phyloP scores from a whole-genome alignment of 2,797 vertebrate species.

The Harpagifer antarcticus region DNA sequence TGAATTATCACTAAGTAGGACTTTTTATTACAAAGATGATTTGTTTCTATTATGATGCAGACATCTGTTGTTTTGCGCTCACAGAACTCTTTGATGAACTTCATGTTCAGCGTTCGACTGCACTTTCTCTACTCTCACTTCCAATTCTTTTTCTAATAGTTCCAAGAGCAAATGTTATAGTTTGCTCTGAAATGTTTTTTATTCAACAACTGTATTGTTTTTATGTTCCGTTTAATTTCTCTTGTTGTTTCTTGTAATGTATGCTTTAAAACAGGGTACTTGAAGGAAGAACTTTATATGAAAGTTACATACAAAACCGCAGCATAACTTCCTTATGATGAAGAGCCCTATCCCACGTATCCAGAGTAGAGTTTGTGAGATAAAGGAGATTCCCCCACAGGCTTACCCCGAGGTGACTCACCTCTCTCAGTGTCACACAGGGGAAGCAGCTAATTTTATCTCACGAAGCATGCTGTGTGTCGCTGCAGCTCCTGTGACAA shows the following conservation, averaged over 20 bases:
- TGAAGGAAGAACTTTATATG: neutral
- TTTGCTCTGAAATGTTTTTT: neutral
- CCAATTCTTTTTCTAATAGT: no score
- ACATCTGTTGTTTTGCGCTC: neutral
- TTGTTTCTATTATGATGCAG: neutral
- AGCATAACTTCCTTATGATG: slow-evolving; percentile 27
- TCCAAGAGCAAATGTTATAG: neutral
- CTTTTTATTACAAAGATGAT: no score
- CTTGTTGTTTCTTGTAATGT: neutral
- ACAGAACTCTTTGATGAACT: neutral
- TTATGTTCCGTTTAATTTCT: neutral
- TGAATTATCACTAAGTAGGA: neutral
- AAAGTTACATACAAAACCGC: slow-evolving; percentile 10
- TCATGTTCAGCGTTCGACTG: no score
- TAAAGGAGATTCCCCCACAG: slow-evolving; percentile 58
- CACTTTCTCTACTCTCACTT: no score
- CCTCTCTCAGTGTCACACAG: slow-evolving; percentile 49
- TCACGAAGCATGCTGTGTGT: slow-evolving; percentile 69
- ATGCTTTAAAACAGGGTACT: neutral
- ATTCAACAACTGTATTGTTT: neutral
- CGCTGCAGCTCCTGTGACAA: slow-evolving; percentile 66
- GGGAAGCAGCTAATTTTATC: slow-evolving; percentile 77
- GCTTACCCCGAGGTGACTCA: slow-evolving; percentile 60
- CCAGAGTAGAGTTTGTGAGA: slow-evolving; percentile 47
- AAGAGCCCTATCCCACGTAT: slow-evolving; percentile 33